Evolutionary conservation across 1,140 invertebrate genomes (phyloP).

Genomic region (Heliconius hewitsoni): DNA sequence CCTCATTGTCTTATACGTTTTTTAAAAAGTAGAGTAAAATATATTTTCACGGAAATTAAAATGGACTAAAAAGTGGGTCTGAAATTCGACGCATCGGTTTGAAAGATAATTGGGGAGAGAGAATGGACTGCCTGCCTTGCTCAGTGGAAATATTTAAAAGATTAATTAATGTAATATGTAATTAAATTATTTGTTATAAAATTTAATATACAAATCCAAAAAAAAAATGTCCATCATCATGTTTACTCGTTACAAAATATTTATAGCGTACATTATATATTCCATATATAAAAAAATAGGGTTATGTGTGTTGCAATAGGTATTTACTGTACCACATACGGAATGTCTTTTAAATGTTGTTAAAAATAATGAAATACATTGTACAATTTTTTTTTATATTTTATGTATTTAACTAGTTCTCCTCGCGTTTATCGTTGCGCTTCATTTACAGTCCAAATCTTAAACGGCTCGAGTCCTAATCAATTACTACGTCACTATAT

Average conservation of each 20-base stretch:
- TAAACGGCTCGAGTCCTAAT: not conserved
- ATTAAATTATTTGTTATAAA: not conserved
- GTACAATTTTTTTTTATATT: not conserved
- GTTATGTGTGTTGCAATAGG: not conserved
- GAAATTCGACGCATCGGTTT: not conserved
- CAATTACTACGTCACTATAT: not conserved
- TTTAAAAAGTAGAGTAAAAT: no score
- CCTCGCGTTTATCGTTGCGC: not conserved
- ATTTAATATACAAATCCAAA: not conserved
- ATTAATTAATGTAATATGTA: not conserved
- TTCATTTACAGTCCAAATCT: not conserved
- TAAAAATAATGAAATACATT: not conserved
- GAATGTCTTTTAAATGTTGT: not conserved
- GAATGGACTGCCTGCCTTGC: constrained; percentile 32
- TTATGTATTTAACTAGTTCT: not conserved
- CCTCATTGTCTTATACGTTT: no score
- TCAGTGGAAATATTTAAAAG: constrained; percentile 23
- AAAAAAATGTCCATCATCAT: constrained; percentile 27
- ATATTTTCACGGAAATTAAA: not conserved
- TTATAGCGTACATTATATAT: no score
- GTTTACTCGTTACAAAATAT: no score
- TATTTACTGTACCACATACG: not conserved
- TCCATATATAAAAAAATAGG: not conserved
- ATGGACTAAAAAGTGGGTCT: not conserved
- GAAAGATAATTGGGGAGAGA: constrained; percentile 21